Evolutionary conservation across 2,888 invertebrate genomes (phyloP).

Genomic region (Autographa gamma): DNA sequence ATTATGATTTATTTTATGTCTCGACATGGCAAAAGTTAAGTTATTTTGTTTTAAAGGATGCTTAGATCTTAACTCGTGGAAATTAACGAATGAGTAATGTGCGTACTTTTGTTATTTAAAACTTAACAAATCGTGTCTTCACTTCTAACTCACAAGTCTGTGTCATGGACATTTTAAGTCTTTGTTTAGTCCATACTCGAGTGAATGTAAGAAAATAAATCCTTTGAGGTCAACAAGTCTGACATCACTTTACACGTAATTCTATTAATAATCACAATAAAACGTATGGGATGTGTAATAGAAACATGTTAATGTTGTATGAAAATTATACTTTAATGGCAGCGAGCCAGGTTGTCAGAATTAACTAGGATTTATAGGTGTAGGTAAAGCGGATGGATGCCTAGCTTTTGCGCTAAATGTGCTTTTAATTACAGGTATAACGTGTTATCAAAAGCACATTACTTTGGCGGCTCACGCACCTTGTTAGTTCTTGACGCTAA

Average conservation of each 20-base stretch:
- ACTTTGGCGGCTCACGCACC: slow-evolving; percentile 8
- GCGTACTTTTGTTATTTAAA: background rate
- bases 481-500: slow-evolving; percentile 8
- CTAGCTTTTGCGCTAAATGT: slow-evolving; percentile 13
- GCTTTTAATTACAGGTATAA: slow-evolving; percentile 13
- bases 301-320: slow-evolving; percentile 33
- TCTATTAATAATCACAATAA: slow-evolving; percentile 33
- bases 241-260: slow-evolving; percentile 48
- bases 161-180: background rate
- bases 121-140: background rate
- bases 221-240: slow-evolving; percentile 16
- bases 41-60: too few relatives aligned
- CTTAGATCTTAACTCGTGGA: too few relatives aligned
- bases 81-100: too few relatives aligned
- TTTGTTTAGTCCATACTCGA: slow-evolving; percentile 5
- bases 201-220: slow-evolving; percentile 6
- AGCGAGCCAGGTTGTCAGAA: slow-evolving; percentile 19
- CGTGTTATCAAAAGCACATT: slow-evolving; percentile 25
- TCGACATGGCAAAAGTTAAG: background rate
- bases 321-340: slow-evolving; percentile 30
- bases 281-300: slow-evolving; percentile 36
- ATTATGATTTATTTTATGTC: background rate
- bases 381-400: background rate
- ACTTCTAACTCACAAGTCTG: background rate
- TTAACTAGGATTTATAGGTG: slow-evolving; percentile 8